Evolutionary conservation across 2,113 vertebrate species (phyloP), one percentile per base, ranked within the genome.

Genomic region (Tupaia chinensis): DNA sequence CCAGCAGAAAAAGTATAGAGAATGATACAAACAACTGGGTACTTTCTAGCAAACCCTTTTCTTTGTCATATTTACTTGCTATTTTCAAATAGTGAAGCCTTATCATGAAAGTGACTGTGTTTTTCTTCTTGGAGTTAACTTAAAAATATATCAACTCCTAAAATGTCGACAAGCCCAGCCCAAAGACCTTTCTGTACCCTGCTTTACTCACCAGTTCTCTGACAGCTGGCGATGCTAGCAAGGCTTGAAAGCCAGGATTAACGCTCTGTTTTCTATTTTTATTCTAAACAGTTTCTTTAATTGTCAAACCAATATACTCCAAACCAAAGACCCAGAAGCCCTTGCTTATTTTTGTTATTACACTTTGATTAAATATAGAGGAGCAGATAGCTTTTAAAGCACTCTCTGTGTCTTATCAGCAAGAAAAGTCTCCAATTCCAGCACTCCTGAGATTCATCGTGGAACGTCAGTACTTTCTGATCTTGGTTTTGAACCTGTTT

Each of bases 321-420:
- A 72, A 76, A 72, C 20, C 65, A 82, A 73, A 91, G 19, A 10
- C 82, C 80, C 81, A 4, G 7, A 7, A 17, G 78, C 68, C 72
- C 23, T 77, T n/a, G 44, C 1, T 94, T 87, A 34, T 70, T 94
- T 95, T 78, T 61, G 32, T 34, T 88, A 25, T 56, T 65, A 82
- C 58, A 60, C 82, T 97, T 88, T 84, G 60, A 85, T 94, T 81
- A 92, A 92, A 60, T 60, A 44, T 3, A 73, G 66, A 95, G 66
- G 13, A 84, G 17, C 60, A 29, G 82, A 61, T 32, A 20, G 14
- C 78, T 78, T 93, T 82, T 65, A 58, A 83, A 82, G 44, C 3
- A 1, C 63, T 14, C 0, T 32, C 9, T 84, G 14, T 61, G 22
- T 68, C 22, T 85, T 44, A 20, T n/a, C 4, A 16, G 8, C 53